Evolutionary conservation across 2,113 vertebrate species (phyloP).

Genomic region (Gyps fulvus): DNA sequence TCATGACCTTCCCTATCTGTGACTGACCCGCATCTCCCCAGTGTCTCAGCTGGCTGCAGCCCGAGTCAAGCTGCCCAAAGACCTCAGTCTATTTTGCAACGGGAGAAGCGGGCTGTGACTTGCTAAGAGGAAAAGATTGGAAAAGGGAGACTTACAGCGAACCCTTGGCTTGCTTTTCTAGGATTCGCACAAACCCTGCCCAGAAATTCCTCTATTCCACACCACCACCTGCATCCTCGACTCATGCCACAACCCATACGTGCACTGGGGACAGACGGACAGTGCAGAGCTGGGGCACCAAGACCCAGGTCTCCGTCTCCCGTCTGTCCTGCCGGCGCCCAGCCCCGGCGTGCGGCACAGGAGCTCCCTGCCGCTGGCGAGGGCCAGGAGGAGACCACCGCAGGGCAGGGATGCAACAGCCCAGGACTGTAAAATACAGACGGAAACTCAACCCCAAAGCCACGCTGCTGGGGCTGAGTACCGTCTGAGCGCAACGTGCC

Average conservation of each 20-base stretch:
- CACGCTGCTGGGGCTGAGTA: neutral
- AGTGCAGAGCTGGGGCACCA: neutral
- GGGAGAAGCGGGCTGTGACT: neutral
- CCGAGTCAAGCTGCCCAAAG: neutral
- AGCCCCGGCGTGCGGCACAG: accelerated
- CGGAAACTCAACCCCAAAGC: neutral
- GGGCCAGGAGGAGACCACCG: neutral
- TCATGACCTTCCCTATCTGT: neutral
- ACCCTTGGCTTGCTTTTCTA: neutral
- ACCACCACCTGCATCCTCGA: neutral
- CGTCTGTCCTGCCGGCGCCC: accelerated
- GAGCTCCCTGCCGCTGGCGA: neutral
- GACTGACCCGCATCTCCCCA: neutral
- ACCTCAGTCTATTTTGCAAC: accelerated
- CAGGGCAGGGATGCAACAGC: neutral
- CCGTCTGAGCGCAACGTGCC: neutral
- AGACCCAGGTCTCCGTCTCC: neutral
- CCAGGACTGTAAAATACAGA: neutral
- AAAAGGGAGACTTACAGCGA: neutral
- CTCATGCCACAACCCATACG: neutral
- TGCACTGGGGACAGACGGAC: neutral
- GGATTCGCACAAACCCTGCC: neutral
- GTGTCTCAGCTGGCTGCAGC: neutral
- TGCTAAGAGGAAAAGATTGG: neutral
- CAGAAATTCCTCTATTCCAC: neutral